Base-by-base conservation (phyloP, 2,888 invertebrate species). In the Amphimallon solstitiale region DNA sequence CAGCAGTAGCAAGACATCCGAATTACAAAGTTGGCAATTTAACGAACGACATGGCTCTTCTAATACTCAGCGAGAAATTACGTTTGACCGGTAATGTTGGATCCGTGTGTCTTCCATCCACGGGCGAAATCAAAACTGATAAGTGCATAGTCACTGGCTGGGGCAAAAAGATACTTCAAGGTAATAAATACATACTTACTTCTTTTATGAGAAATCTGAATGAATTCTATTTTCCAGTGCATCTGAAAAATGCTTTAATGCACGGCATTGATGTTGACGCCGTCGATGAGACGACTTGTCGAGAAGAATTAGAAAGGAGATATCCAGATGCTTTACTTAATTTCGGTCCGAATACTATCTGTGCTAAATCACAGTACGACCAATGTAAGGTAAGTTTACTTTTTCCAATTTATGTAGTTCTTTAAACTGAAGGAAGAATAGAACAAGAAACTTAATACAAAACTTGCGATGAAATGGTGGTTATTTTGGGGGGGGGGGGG, bases 61-160 rank as follows among this genome's bases (percentile, higher is more conserved):
- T 94, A 14, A 86, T 90, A 5, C 82, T 93, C 51, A 81, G 87
- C 2, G 89, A 89, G 71, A 87, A 89, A 73, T 76, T 87, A 17
- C 82, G 88, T 52, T 84, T 89, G 48, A 88, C 91, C 48, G 86
- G 88, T 69, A 92, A 93, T 73, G 88, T 94, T 56, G 89, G 89
- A 73, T 88, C 90, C 0, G 88, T 94, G 43, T 94, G 94, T 76
- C 81, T 93, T 46, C 88, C 88, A 0, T 78, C 83, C 3, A 84
- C 84, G 0, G 75, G 86, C 56, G 88, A 89, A 68, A 87, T 87
- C 0, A 85, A 86, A 65, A 88, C 88, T 66, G 80, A 79, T 1
- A 87, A 88, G 56, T 94, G 94, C 71, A 87, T 92, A 4, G 89
- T 90, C 0, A 92, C 93, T 59, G 94, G 94, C 52, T 94, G 93